Evolutionary conservation across 1,140 invertebrate genomes (phyloP).

Genomic region (Scylla paramamosain): DNA sequence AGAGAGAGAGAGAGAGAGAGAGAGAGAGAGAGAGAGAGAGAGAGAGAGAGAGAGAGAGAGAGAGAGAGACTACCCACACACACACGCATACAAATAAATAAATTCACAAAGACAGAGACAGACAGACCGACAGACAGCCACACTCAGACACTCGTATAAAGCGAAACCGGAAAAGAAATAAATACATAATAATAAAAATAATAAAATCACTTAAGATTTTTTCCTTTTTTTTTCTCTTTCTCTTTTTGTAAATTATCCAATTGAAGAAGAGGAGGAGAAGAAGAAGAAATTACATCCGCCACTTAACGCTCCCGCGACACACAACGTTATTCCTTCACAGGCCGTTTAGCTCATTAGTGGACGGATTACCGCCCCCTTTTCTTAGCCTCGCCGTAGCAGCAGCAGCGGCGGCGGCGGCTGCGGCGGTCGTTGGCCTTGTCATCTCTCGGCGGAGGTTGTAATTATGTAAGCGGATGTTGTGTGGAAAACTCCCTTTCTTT

Average conservation of each 20-base stretch:
- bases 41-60: conserved; percentile 3
- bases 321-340: not conserved
- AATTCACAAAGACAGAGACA: not conserved
- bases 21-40: not conserved
- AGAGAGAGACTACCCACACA: not conserved
- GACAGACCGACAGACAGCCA: not conserved
- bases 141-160: not conserved
- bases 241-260: not conserved
- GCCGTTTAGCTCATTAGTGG: not conserved
- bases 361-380: not conserved
- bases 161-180: not conserved
- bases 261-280: not conserved
- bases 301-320: not conserved
- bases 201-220: too few relatives aligned
- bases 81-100: too few relatives aligned
- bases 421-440: not conserved
- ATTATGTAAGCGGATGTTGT: conserved; percentile 14
- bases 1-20: conserved; percentile 20
- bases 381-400: not conserved
- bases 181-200: not conserved
- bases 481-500: conserved; percentile 21
- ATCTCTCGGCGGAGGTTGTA: not conserved
- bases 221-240: too few relatives aligned
- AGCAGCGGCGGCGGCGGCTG: too few relatives aligned
- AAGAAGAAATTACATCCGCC: not conserved